Percentiles rank a stretch among this genome's conserved stretches.
Evolutionary conservation across 1,140 invertebrate species (phyloP).

Genomic region (Drosophila melanogaster): DNA sequence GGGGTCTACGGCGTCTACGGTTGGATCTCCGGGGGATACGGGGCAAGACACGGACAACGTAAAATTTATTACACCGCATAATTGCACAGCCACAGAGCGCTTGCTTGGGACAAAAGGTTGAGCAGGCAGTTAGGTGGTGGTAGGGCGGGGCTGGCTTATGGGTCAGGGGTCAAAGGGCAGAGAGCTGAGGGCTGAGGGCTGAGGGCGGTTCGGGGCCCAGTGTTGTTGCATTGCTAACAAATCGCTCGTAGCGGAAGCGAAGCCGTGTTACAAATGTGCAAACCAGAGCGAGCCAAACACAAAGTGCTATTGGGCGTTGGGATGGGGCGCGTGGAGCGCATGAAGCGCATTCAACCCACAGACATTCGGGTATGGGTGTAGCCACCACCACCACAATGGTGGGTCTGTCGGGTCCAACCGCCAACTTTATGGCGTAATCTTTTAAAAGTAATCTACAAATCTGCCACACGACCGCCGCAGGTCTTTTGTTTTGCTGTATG

Average conservation of each 20-base stretch:
- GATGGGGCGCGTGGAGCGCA: too few relatives aligned
- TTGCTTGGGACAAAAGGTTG: slow-evolving; percentile 23
- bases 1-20: not conserved
- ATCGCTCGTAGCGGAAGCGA: slow-evolving; percentile 73
- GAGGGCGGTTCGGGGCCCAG: not conserved
- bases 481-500: slow-evolving; percentile 70
- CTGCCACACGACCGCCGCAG: slow-evolving; percentile 76
- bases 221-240: slow-evolving; percentile 81
- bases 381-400: too few relatives aligned
- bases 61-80: slow-evolving; percentile 83
- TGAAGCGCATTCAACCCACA: slow-evolving; percentile 13
- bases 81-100: slow-evolving; percentile 79
- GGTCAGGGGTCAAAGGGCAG: slow-evolving; percentile 4
- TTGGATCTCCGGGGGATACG: not conserved
- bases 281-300: slow-evolving; percentile 58
- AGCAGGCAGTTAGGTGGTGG: not conserved
- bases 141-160: not conserved
- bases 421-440: slow-evolving; percentile 82
- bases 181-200: not conserved
- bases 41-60: slow-evolving; percentile 66
- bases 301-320: slow-evolving; percentile 6
- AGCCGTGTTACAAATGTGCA: slow-evolving; percentile 81
- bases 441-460: slow-evolving; percentile 83
- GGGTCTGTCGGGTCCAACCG: slow-evolving; percentile 55
- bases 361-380: not conserved